Evolutionary conservation across 2,113 vertebrate genomes (phyloP).

Genomic region (Oreocharis arfaki): DNA sequence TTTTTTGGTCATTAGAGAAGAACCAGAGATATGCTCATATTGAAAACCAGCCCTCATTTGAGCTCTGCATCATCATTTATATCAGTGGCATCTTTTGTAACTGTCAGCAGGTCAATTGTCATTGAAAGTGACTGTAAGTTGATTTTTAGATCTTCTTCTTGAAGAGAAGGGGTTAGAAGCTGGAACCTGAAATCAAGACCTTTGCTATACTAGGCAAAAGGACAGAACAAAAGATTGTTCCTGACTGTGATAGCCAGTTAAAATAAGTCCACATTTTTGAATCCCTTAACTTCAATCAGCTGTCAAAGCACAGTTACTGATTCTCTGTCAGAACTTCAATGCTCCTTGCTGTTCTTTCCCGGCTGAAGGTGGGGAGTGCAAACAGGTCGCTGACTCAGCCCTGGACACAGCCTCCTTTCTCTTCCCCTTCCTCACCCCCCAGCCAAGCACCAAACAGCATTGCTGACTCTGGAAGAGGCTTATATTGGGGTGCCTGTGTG

Average conservation of each 20-base stretch:
- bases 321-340: background rate
- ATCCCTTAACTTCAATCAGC: background rate
- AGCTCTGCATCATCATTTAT: background rate
- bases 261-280: background rate
- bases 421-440: background rate
- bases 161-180: background rate
- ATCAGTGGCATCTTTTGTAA: background rate
- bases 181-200: background rate
- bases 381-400: background rate
- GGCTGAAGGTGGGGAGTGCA: background rate
- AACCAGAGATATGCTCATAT: accelerated
- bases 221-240: background rate
- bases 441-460: background rate
- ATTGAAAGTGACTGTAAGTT: background rate
- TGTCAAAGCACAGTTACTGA: background rate
- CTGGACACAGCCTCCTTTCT: background rate
- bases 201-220: background rate
- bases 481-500: background rate
- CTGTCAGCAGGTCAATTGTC: background rate
- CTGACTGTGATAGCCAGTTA: background rate
- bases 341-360: background rate
- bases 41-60: background rate
- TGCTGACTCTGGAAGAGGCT: background rate
- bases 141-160: background rate
- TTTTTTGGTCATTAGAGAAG: background rate